Conservation (phyloP, 2,888 invertebrate species). For the Dione vanillae region DNA sequence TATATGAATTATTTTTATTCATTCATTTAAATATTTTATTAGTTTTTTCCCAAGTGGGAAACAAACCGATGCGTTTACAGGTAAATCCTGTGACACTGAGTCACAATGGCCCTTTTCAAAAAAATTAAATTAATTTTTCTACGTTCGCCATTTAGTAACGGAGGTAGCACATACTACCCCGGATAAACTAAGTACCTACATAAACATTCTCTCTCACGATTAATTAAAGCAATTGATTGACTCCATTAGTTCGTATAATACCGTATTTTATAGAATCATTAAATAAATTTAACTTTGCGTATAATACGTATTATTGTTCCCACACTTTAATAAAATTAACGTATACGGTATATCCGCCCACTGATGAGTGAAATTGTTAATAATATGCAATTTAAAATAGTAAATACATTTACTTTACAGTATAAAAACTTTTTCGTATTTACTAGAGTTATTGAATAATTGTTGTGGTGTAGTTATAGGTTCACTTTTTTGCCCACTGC, state of each 20-base stretch:
- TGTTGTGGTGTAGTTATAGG: no score
- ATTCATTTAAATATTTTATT: no score
- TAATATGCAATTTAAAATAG: constrained; percentile 15
- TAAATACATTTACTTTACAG: neutral
- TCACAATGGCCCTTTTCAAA: neutral
- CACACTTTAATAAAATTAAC: constrained; percentile 21
- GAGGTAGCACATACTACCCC: neutral
- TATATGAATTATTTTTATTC: no score
- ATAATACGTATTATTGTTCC: constrained; percentile 13
- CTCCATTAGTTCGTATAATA: constrained; percentile 8
- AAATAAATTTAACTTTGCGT: constrained; percentile 14
- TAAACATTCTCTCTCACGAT: neutral
- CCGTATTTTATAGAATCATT: constrained; percentile 3
- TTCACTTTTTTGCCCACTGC: no score
- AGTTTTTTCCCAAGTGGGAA: no score
- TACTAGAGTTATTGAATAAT: neutral
- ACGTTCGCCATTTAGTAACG: neutral
- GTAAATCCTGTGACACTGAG: neutral
- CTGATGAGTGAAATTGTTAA: constrained; percentile 10
- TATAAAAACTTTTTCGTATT: neutral
- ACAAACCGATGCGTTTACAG: no score
- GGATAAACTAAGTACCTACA: neutral
- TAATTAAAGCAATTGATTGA: constrained; percentile 19
- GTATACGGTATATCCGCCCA: neutral
- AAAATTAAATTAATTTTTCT: neutral